A percentile compares a stretch with the other conserved stretches of the same genome.
Conservation (phyloP, 2,888 invertebrate genomes). For the Molanna angustata region DNA sequence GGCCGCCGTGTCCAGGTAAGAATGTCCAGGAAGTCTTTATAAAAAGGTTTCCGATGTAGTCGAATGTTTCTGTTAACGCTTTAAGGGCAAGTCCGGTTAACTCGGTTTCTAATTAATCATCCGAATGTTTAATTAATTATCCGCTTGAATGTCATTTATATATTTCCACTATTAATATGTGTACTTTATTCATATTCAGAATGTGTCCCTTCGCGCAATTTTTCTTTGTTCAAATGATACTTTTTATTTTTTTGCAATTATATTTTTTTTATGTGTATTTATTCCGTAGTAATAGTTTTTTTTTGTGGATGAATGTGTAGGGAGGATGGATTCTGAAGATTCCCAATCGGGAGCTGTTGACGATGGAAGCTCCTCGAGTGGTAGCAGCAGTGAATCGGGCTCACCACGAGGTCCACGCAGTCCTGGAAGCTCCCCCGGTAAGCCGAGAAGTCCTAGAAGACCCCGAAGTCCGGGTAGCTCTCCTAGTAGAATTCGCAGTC, state of each 20-base stretch:
- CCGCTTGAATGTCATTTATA: neutral
- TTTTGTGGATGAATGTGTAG: conserved; percentile 14
- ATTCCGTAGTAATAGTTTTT: neutral
- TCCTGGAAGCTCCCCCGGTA: conserved; percentile 40
- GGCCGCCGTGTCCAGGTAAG: conserved; percentile 56
- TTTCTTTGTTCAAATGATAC: neutral
- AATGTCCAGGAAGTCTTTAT: conserved; percentile 52
- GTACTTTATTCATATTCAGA: too few relatives aligned
- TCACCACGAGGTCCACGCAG: conserved; percentile 45
- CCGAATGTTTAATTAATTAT: neutral
- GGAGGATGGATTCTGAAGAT: conserved; percentile 63
- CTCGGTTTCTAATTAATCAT: conserved; percentile 14
- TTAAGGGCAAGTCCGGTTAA: conserved; percentile 28
- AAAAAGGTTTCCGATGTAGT: conserved; percentile 50
- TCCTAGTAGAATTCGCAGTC: neutral
- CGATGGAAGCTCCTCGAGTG: conserved; percentile 49
- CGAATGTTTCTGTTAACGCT: conserved; percentile 31
- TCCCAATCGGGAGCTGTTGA: conserved; percentile 53
- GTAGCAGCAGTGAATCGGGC: conserved; percentile 50
- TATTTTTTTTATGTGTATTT: neutral
- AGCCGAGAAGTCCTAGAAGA: conserved; percentile 33
- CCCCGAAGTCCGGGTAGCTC: conserved; percentile 36
- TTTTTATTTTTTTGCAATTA: neutral
- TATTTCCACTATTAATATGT: too few relatives aligned
- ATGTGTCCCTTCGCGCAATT: neutral